A percentile compares a stretch with the other conserved stretches of the same genome.
Conservation (phyloP, 2,797 vertebrate genomes). For the Pogoniulus pusillus region DNA sequence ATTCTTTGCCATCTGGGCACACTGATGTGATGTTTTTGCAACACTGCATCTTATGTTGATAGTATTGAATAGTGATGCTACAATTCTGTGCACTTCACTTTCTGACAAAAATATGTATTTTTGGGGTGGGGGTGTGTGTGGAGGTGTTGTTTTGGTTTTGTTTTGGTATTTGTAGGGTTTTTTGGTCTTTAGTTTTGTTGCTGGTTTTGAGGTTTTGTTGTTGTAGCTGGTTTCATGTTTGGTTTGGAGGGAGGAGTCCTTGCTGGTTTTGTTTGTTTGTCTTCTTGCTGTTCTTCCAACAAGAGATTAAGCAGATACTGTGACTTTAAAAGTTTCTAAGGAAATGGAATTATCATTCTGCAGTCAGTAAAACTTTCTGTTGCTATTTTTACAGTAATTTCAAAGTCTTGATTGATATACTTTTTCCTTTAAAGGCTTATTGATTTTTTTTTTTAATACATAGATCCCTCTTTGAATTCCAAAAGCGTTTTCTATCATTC, state of each 20-base stretch:
- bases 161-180: no score
- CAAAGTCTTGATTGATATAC: background rate
- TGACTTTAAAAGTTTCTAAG: background rate
- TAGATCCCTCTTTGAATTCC: background rate
- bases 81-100: background rate
- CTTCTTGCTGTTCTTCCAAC: background rate
- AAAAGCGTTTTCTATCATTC: background rate
- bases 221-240: no score
- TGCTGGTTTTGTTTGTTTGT: background rate
- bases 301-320: background rate
- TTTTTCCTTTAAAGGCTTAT: background rate
- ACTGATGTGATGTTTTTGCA: background rate
- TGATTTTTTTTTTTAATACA: background rate
- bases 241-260: accelerated
- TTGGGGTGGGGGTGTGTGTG: accelerated
- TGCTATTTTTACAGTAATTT: background rate
- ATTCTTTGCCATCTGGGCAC: no score
- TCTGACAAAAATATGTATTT: background rate
- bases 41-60: background rate
- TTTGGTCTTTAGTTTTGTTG: background rate
- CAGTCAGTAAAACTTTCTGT: background rate
- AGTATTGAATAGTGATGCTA: background rate
- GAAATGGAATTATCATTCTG: background rate
- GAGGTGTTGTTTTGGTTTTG: no score
- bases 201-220: no score